Base-by-base conservation (phyloP, 2,113 vertebrate genomes). In the Mesocricetus auratus region DNA sequence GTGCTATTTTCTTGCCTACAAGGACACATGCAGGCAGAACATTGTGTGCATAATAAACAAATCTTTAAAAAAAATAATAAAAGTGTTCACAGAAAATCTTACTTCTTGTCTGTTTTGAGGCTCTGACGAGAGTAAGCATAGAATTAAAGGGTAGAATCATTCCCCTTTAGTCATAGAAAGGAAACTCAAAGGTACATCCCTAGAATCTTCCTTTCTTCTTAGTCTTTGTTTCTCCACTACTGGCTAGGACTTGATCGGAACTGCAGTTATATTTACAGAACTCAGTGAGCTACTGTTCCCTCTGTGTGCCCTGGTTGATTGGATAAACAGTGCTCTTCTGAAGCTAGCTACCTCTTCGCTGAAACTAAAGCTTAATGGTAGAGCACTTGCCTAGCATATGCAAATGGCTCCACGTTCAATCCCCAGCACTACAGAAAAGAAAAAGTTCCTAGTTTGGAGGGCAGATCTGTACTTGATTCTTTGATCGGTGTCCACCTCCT, bases 251-350 rank as follows among this genome's bases (percentile, higher is more conserved):
- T 92, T 2, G 75, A 62, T 82, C 87, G 91, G 79, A 90, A 15
- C n/a, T 94, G 42, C n/a, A 71, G 12, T 79, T 75, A 47, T 74
- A 33, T 69, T 13, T 42, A 95, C 42, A 92, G 86, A 96, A 93
- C 90, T 93, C 45, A 3, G 19, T 22, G 12, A 87, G 53, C 83
- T 93, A 0, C 53, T 94, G 33, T 3, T 39, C 11, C 16, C 22
- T 90, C 29, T 58, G 6, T 64, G 71, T 85, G 64, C 26, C 45
- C 47, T 81, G 39, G 24, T 90, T 75, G 15, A 71, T 33, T 91
- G 19, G 1, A 4, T 92, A 82, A 29, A 78, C 36, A 79, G 24
- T 92, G 56, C 21, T 81, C 56, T 62, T 89, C 53, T 87, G 4
- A 87, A 69, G 31, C 89, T 50, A 90, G 78, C 56, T 89, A 56